Evolutionary conservation across 2,113 vertebrate species (phyloP).

Genomic region (Isurus oxyrinchus): DNA sequence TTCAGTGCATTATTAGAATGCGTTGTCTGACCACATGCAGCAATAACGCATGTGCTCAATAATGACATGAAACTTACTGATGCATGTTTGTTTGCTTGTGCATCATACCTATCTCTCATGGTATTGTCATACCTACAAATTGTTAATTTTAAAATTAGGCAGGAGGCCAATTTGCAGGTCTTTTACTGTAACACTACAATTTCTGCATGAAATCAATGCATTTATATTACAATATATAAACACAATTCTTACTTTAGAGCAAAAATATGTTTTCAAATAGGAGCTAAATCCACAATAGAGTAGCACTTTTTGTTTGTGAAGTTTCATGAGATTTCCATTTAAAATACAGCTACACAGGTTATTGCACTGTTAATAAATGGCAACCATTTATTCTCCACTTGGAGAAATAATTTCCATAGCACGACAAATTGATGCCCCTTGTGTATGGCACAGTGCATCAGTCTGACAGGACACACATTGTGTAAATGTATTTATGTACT

Average conservation of each 20-base stretch:
- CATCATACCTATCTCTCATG: conserved; percentile 2
- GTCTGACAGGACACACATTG: not conserved
- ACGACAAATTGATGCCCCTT: not conserved
- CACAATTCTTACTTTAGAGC: not conserved
- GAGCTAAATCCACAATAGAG: not conserved
- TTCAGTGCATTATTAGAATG: conserved; percentile 21
- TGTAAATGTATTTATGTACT: conserved; percentile 29
- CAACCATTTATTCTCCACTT: not conserved
- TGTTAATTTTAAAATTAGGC: conserved; percentile 1
- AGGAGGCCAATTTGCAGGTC: not conserved
- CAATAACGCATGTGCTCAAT: conserved; percentile 21
- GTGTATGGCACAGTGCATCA: not conserved
- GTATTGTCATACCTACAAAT: not conserved
- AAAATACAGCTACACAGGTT: conserved; percentile 1
- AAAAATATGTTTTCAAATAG: not conserved
- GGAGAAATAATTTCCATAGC: conserved; percentile 7
- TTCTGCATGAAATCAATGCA: conserved; percentile 31
- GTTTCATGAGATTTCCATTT: not conserved
- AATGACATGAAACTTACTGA: not conserved
- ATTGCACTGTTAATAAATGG: not conserved
- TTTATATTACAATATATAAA: not conserved
- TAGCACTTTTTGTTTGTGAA: not conserved
- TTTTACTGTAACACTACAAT: not conserved
- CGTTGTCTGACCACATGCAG: conserved; percentile 7
- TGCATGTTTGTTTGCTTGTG: conserved; percentile 14